Evolutionary conservation across 2,797 vertebrate genomes (phyloP), one percentile per base, ranked within the genome.

Genomic region (Lepus oiostolus): DNA sequence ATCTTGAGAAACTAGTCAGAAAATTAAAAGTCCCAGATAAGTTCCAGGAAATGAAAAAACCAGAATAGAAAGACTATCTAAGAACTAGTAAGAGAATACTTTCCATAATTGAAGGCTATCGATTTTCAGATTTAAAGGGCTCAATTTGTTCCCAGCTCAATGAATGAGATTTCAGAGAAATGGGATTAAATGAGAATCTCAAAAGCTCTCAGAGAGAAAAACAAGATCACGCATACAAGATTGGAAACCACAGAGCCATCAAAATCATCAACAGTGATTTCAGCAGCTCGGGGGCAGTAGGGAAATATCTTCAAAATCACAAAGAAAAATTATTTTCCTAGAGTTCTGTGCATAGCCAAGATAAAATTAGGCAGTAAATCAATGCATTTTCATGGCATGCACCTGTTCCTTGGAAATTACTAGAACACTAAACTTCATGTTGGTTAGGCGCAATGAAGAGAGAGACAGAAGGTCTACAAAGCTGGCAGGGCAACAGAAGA

Each of bases 101-200:
- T 71, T 63, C 22, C 13, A 4, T 50, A 88, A 60, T 52, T 79
- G 19, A 90, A 86, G 17, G 19, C 24, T 74, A 19, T 22, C 19
- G 4, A 1, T 72, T 85, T 95, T 79, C 47, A 90, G 28, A 92
- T 89, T 67, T 52, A 72, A 84, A 92, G 42, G 26, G 9, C 7
- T 76, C 21, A 28, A 38, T 82, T 89, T 91, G 62, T 82, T 21
- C n/a, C 83, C 13, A 75, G n/a, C 24, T 67, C 16, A 77, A 35
- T 93, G 30, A 71, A 68, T 88, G 32, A 87, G 38, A 95, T 60
- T 85, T 96, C 30, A 90, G 50, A 96, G 35, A 62, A 88, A 85
- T 58, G 30, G 24, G 5, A 0, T 90, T 88, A 95, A 90, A 83
- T 86, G 38, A 86, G 92, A 91, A 52, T 47, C 26, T 24, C 68